Base-by-base conservation (phyloP, 1,140 invertebrate genomes). In the Ceratina australensis region DNA sequence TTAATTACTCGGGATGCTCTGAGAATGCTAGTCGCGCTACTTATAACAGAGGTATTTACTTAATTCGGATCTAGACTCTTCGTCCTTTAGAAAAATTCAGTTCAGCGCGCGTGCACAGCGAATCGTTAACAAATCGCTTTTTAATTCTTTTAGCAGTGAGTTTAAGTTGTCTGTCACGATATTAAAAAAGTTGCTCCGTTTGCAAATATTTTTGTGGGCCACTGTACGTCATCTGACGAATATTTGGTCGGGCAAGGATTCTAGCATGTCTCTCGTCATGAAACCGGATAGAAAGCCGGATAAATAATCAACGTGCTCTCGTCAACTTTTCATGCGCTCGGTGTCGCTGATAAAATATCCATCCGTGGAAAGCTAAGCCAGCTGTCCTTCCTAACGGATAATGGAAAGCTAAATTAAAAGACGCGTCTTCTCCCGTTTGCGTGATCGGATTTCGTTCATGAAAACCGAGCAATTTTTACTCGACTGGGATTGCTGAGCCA, bases 361-460 rank as follows among this genome's bases (percentile, higher is more conserved):
- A 67, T 47, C 42, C 50, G 64, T 57, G 54, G 65, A 67, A 28
- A 67, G 16, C 15, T 59, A 59, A 59, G 16, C 64, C 33, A 60
- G 56, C 33, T 74, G 50, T 59, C 50, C 49, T 24, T 33, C 42
- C 10, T 18, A 52, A 49, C 22, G 59, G 18, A 56, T 75, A 79
- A 81, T 74, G 57, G 47, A 75, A 80, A 75, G 47, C 80, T 64
- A 75, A 81, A 81, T 80, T 47, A 80, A 66, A 69, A 65, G 71
- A 59, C 52, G 52, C 22, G 26, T 8, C 42, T 13, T 20, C 20
- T 15, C 16, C 18, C n/a, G 63, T 72, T 57, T 22, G 50, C 64
- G 57, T 54, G 57, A 80, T 50, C 22, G n/a, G 15, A 42, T n/a
- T 18, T 60, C 56, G 20, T 18, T 5, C 5, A 20, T 24, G 28